Evolutionary conservation across 2,888 invertebrate genomes (phyloP).

Genomic region (Xestia ashworthii): DNA sequence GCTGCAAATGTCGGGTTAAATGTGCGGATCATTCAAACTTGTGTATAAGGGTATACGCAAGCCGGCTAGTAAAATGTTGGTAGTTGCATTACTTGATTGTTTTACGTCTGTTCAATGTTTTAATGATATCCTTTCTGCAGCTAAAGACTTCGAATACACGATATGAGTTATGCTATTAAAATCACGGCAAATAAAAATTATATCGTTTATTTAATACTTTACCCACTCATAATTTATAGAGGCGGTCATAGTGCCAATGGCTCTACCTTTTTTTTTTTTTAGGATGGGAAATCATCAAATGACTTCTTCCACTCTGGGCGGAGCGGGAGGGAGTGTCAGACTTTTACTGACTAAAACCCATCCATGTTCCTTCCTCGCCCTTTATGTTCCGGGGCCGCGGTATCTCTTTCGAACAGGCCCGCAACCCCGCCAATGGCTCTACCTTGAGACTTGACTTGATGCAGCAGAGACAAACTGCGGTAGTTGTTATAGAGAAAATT

Average conservation of each 20-base stretch:
- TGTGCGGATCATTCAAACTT: conserved; percentile 44
- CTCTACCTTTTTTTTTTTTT: no score
- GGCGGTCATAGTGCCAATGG: not conserved
- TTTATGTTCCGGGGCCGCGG: no score
- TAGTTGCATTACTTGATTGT: conserved; percentile 10
- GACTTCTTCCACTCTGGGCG: no score
- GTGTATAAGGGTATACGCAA: not conserved
- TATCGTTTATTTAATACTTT: not conserved
- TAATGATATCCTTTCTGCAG: not conserved
- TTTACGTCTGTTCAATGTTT: not conserved
- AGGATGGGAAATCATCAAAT: no score
- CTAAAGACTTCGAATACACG: not conserved
- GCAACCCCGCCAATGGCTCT: no score
- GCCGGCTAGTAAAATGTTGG: conserved; percentile 18
- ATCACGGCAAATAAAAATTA: not conserved
- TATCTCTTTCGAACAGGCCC: no score
- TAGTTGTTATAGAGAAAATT: not conserved
- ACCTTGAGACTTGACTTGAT: not conserved
- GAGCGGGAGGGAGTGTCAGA: no score
- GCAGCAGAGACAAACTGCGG: not conserved
- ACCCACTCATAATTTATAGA: not conserved
- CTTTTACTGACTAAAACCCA: no score
- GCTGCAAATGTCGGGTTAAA: conserved; percentile 66
- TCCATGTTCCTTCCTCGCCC: no score
- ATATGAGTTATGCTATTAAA: not conserved